phyloP scores from a whole-genome alignment of 2,113 vertebrate genomes.

The Mirza zaza region DNA sequence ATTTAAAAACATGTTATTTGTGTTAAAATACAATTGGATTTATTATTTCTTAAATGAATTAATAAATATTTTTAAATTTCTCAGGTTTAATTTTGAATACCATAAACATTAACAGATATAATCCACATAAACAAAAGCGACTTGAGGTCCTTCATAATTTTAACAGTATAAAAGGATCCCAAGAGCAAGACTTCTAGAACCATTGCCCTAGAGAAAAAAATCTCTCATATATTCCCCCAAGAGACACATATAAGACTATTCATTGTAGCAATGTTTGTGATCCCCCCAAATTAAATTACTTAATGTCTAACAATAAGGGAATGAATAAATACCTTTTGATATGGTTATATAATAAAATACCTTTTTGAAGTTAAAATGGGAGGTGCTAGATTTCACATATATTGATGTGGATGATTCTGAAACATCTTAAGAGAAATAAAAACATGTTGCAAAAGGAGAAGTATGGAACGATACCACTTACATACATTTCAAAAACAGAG shows the following conservation, averaged over 20 bases:
- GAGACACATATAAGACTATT: background rate
- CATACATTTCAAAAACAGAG: background rate
- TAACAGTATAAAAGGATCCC: slow-evolving; percentile 11
- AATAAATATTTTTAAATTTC: slow-evolving; percentile 17
- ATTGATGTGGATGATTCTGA: background rate
- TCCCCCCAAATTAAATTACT: background rate
- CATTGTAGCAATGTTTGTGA: background rate
- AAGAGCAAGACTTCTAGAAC: slow-evolving; percentile 36
- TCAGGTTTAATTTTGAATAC: background rate
- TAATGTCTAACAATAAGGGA: background rate
- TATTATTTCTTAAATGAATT: background rate
- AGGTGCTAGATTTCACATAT: background rate
- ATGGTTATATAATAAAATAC: background rate
- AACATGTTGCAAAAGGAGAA: background rate
- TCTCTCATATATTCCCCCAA: background rate
- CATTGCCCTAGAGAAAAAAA: background rate
- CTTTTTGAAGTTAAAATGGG: slow-evolving; percentile 29
- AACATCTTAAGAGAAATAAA: background rate
- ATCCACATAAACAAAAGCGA: slow-evolving; percentile 22
- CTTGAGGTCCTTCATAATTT: slow-evolving; percentile 33
- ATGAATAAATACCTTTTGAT: background rate
- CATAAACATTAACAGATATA: background rate
- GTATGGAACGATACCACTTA: background rate
- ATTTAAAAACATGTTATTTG: background rate
- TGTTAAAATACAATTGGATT: background rate